Conservation (phyloP, 64 coral and sea anemone species). For the Stylophora pistillata region DNA sequence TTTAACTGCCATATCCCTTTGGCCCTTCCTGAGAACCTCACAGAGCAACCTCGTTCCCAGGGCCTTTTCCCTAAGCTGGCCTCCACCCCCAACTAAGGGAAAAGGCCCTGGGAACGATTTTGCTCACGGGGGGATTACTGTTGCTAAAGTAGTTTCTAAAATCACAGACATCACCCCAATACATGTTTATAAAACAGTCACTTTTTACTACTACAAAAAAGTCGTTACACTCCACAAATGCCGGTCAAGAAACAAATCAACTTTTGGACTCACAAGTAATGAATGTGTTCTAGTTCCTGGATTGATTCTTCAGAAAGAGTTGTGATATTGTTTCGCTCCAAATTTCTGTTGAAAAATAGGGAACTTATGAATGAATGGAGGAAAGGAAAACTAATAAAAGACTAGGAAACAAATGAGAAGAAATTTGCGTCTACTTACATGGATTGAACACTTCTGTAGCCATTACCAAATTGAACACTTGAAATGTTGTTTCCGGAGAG, state of each 20-base stretch:
- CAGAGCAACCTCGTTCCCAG: no score
- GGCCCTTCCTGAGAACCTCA: no score
- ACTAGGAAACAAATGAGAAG: neutral
- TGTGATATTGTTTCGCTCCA: constrained; percentile 37
- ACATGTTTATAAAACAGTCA: neutral
- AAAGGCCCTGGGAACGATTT: no score
- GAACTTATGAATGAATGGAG: neutral
- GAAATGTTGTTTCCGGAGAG: constrained; percentile 34
- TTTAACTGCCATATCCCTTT: no score
- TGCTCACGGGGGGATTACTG: no score
- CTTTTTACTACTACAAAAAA: neutral
- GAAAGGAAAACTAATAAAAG: neutral
- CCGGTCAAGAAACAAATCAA: neutral
- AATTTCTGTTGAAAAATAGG: constrained; percentile 8
- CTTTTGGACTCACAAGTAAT: neutral
- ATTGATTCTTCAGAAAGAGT: neutral
- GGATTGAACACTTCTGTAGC: constrained; percentile 15
- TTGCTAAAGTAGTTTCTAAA: no score
- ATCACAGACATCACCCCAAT: no score
- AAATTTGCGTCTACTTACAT: constrained; percentile 5
- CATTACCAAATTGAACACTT: constrained; percentile 13
- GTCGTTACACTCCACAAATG: neutral
- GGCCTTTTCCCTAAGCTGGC: no score
- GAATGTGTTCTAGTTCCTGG: neutral
- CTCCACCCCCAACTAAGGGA: no score